Percentiles rank a stretch among this genome's conserved stretches.
These are phyloP conservation scores for Cheilosia vulpina DNA, from an alignment of 2,888 invertebrate genomes.

Conservation along the genomic window DNA sequence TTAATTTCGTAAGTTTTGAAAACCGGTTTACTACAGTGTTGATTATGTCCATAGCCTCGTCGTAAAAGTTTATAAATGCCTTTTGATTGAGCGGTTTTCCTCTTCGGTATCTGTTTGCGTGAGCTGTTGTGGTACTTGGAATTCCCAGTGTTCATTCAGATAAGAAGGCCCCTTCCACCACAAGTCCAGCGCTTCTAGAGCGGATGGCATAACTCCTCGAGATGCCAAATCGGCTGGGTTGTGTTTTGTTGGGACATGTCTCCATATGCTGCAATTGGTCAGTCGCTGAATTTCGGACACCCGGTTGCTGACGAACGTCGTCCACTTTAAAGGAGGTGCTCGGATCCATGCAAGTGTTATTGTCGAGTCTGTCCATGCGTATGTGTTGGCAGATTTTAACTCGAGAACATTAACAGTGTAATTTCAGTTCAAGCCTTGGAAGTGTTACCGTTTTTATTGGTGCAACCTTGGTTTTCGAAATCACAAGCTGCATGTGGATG, in stretches of 20 bases:
- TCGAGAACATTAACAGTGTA: neutral
- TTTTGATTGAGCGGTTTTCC: neutral
- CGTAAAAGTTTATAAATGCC: neutral
- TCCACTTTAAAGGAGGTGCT: no score
- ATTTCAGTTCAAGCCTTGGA: constrained; percentile 68
- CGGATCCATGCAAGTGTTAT: constrained; percentile 49
- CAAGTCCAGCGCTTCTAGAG: neutral
- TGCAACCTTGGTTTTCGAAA: neutral
- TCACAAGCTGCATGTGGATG: neutral
- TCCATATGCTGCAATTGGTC: constrained; percentile 55
- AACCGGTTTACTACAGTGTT: neutral
- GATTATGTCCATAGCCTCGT: neutral
- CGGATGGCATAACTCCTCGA: neutral
- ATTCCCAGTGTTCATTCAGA: constrained; percentile 1
- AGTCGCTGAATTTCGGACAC: constrained; percentile 56
- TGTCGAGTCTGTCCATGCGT: neutral
- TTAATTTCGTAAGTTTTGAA: neutral
- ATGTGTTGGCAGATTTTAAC: neutral
- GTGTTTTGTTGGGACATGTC: constrained; percentile 53
- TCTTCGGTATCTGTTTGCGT: neutral
- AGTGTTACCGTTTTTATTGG: neutral
- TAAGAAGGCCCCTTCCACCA: constrained; percentile 2
- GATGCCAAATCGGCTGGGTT: constrained; percentile 1
- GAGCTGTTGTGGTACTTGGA: neutral
- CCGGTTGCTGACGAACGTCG: neutral